These are phyloP conservation scores for Troides aeacus DNA, from an alignment of 2,888 invertebrate species.

Conservation along the genomic window DNA sequence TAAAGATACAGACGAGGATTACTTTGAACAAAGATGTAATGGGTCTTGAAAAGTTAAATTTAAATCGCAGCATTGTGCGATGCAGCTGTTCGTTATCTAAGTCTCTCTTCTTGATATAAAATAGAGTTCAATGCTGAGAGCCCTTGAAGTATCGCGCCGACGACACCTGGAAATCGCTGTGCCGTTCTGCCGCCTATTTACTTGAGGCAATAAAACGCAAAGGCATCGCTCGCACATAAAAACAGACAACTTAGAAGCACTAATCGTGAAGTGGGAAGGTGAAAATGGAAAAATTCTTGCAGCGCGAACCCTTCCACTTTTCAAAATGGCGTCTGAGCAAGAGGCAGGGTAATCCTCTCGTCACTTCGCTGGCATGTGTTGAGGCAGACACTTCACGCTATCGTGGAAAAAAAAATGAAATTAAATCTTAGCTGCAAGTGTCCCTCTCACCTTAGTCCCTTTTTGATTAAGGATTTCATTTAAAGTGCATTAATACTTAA, in stretches of 20 bases:
- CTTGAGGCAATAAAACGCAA: conserved; percentile 31
- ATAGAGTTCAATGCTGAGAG: not conserved
- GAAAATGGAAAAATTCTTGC: conserved; percentile 46
- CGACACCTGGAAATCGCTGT: conserved; percentile 18
- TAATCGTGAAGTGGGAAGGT: conserved; percentile 42
- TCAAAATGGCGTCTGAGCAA: conserved; percentile 58
- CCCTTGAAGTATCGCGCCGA: conserved; percentile 1
- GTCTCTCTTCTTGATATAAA: conserved; percentile 3
- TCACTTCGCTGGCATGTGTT: conserved; percentile 50
- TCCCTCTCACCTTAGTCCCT: conserved; percentile 15
- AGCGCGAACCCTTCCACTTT: conserved; percentile 48
- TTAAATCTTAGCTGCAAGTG: conserved; percentile 21
- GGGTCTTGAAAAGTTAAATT: too few species aligned
- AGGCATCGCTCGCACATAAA: conserved; percentile 27
- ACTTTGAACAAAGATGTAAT: too few species aligned
- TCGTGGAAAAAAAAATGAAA: conserved; percentile 37
- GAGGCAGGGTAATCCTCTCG: conserved; percentile 45
- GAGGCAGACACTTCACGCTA: conserved; percentile 49
- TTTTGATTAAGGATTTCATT: conserved; percentile 21
- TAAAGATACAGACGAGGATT: too few species aligned
- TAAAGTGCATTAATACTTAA: conserved; percentile 12
- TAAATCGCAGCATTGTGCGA: too few species aligned
- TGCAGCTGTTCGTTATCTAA: not conserved
- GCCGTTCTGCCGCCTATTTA: conserved; percentile 15
- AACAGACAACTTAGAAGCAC: conserved; percentile 36